Evolutionary conservation across 2,888 invertebrate species (phyloP), one percentile per base, ranked within the genome.

Genomic region (Orthonychiurus folsomi): DNA sequence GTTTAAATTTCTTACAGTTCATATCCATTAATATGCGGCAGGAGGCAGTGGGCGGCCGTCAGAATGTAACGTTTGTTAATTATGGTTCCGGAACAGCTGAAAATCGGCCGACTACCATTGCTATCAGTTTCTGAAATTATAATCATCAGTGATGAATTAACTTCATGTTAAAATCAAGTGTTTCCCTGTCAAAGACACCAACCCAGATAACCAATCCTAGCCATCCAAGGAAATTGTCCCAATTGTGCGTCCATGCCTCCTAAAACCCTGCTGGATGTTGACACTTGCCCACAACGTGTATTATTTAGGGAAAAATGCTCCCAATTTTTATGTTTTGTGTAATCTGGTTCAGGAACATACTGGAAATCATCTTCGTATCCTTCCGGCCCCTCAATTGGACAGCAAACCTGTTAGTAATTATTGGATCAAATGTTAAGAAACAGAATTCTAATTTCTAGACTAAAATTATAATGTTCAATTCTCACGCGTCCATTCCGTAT

Each of bases 11-110:
- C 61, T 59, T 67, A 66, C 67, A 69, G 21, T 62, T 62, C 74
- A 52, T 82, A 74, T 24, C 78, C 78, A 50, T 70, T 58, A 28
- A 56, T 55, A 25, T 23, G 24, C 24, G 37, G 24, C 5, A 63
- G 60, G 50, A 70, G 66, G 27, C 70, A 70, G 62, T 70, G 70
- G 21, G 67, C 66, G 3, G 67, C 66, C 2, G 69, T 68, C 21
- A 69, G 53, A 56, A 69, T 64, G 52, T 68, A 66, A 15, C 66
- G 59, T 20, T 53, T 60, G 28, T 56, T 64, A 27, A 69, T 69
- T 1, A 69, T 61, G 0, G 66, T 62, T 1, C 66, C 69, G 3
- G 66, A 63, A 55, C 70, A 70, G 0, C 59, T 47, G 54, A 65
- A 69, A 20, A 15, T 3, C 15, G 25, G 15, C 26, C 53, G n/a